These are phyloP conservation scores for Probosciger aterrimus DNA, from an alignment of 2,113 vertebrate genomes.

Conservation along the genomic window DNA sequence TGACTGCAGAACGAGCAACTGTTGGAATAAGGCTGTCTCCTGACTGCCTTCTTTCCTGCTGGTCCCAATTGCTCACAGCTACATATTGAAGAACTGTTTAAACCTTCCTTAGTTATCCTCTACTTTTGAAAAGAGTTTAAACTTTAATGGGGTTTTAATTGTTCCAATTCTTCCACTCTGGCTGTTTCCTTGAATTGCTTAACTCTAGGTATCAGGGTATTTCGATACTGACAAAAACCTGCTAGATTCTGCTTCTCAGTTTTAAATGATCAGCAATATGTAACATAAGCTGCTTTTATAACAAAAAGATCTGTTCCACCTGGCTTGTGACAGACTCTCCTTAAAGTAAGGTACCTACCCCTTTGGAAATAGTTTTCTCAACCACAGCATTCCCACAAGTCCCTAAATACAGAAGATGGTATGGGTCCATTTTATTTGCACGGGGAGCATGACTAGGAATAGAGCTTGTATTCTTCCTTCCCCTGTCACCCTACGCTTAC, in stretches of 20 bases:
- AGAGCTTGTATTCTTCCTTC: not conserved
- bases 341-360: not conserved
- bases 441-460: not conserved
- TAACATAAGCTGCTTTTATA: not conserved
- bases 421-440: not conserved
- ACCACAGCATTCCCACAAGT: not conserved
- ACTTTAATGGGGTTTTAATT: constrained; percentile 49
- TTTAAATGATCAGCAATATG: not conserved
- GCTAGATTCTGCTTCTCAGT: not conserved
- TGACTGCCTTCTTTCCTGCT: not conserved
- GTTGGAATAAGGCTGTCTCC: not conserved
- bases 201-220: not conserved
- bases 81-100: constrained; percentile 1
- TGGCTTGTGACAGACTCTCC: not conserved
- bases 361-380: not conserved
- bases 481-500: not conserved
- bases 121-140: constrained; percentile 6
- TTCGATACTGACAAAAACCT: not conserved
- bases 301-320: not conserved
- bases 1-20: not conserved
- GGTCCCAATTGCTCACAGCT: not conserved
- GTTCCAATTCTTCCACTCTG: constrained; percentile 6
- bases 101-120: not conserved
- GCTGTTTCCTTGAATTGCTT: not conserved
- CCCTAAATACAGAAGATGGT: not conserved